Percentiles rank a stretch among this genome's conserved stretches.
phyloP scores from a whole-genome alignment of 2,888 invertebrate species.

The Eristalis tenax region DNA sequence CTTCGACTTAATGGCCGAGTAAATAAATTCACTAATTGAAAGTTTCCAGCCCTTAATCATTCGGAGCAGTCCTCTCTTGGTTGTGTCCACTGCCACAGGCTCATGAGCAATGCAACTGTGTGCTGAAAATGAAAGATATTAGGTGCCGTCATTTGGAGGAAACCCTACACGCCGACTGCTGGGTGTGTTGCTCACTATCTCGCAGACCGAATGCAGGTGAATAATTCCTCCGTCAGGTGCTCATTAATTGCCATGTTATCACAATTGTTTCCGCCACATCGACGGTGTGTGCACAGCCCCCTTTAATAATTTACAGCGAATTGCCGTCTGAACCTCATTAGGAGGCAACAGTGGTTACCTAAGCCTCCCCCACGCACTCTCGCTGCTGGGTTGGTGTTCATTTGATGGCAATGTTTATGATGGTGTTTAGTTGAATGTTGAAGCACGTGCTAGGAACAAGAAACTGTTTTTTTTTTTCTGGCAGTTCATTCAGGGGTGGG shows the following conservation, averaged over 20 bases:
- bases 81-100: background rate
- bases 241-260: conserved; percentile 53
- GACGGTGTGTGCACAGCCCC: background rate
- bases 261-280: conserved; percentile 48
- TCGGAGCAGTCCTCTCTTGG: background rate
- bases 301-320: conserved; percentile 37
- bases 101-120: conserved; percentile 4
- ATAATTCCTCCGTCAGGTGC: conserved; percentile 35
- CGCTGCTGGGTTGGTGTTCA: background rate
- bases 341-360: background rate
- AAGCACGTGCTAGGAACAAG: conserved; percentile 16
- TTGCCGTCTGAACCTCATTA: conserved; percentile 45
- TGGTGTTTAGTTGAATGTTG: conserved; percentile 11
- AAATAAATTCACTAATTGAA: conserved; percentile 8
- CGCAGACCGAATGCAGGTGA: background rate
- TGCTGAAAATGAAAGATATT: conserved; percentile 22
- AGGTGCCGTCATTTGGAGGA: conserved; percentile 32
- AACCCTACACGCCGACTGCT: background rate
- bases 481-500: background rate
- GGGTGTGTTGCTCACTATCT: background rate
- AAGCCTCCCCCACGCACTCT: background rate
- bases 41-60: conserved; percentile 11
- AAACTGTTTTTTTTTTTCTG: conserved; percentile 3
- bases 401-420: conserved; percentile 32
- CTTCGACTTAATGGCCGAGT: background rate